These are phyloP conservation scores for Spondyliosoma cantharus DNA, from an alignment of 2,797 vertebrate genomes.

Conservation along the genomic window DNA sequence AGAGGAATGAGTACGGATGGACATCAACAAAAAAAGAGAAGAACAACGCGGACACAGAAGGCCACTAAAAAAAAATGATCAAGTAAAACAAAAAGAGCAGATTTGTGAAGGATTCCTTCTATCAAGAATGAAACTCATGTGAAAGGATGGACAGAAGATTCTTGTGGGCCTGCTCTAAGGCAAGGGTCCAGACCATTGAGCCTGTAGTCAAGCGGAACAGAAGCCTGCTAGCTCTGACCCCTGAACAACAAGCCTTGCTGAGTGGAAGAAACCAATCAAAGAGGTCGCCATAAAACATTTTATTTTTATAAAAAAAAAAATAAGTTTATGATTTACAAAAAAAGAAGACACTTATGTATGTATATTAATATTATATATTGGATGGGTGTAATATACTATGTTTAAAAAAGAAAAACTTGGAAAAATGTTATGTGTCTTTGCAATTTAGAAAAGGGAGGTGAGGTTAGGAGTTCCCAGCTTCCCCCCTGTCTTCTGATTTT, in stretches of 20 bases:
- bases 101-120: constrained; percentile 72
- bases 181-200: constrained; percentile 71
- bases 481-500: constrained; percentile 26
- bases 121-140: constrained; percentile 63
- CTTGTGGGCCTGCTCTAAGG: constrained; percentile 62
- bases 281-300: constrained; percentile 84
- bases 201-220: constrained; percentile 57
- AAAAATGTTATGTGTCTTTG: constrained; percentile 60
- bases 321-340: constrained; percentile 85
- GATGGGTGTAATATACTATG: constrained; percentile 82
- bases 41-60: constrained; percentile 63
- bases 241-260: constrained; percentile 77
- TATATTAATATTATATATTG: constrained; percentile 80
- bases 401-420: constrained; percentile 54
- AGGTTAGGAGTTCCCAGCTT: constrained; percentile 28
- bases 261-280: constrained; percentile 75
- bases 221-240: constrained; percentile 63
- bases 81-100: constrained; percentile 72
- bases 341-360: constrained; percentile 76
- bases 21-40: constrained; percentile 77
- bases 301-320: constrained; percentile 84
- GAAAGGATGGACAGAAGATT: constrained; percentile 64
- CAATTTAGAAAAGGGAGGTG: constrained; percentile 53
- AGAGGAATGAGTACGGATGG: constrained; percentile 75
- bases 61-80: constrained; percentile 67